Conservation (phyloP, 2,888 invertebrate species). For the Drosophila maculinotata region DNA sequence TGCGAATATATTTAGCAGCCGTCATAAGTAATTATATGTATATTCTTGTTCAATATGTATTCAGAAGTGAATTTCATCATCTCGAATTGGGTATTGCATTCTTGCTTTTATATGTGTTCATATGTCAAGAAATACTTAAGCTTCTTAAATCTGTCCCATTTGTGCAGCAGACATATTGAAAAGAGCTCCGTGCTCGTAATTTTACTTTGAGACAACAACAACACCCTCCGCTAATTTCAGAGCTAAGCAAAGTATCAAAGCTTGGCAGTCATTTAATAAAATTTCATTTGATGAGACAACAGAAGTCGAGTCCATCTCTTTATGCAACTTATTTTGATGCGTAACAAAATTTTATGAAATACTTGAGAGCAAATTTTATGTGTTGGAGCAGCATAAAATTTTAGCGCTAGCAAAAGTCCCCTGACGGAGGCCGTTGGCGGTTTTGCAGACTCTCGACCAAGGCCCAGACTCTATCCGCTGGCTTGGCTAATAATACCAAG, state of each 20-base stretch:
- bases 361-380: constrained; percentile 79
- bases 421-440: constrained; percentile 54
- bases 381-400: constrained; percentile 75
- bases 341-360: constrained; percentile 78
- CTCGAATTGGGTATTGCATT: no score
- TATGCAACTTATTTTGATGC: constrained; percentile 61
- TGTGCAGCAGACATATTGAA: constrained; percentile 4
- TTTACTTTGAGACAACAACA: constrained; percentile 4
- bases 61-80: no score
- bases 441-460: constrained; percentile 31
- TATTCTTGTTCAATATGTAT: background rate
- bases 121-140: background rate
- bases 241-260: constrained; percentile 46
- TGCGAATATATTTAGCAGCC: no score
- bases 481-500: constrained; percentile 75
- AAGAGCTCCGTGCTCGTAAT: background rate
- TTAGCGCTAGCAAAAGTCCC: constrained; percentile 75
- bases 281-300: constrained; percentile 65
- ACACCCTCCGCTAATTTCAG: constrained; percentile 44
- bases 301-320: constrained; percentile 43
- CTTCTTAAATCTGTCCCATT: constrained; percentile 49
- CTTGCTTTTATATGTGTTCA: background rate
- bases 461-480: constrained; percentile 24
- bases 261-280: constrained; percentile 72
- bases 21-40: background rate